These are phyloP conservation scores for Lordiphosa mommai DNA, from an alignment of 1,140 invertebrate species.

Conservation along the genomic window DNA sequence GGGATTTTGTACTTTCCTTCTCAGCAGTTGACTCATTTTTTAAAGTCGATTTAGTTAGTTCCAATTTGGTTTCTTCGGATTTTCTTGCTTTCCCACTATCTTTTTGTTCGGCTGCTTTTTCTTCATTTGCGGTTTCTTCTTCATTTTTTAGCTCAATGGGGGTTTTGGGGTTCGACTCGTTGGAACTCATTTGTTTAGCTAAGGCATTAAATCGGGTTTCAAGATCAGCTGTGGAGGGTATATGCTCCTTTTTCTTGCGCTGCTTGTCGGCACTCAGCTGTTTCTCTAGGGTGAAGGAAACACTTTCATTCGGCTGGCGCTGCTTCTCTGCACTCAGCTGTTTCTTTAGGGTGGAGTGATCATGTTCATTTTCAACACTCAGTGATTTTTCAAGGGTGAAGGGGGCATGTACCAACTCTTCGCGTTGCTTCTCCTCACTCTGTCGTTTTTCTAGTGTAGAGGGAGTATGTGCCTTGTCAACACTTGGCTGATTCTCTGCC, in stretches of 20 bases:
- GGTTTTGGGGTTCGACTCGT: conserved; percentile 32
- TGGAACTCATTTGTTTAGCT: conserved; percentile 55
- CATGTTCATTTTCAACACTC: too few species aligned
- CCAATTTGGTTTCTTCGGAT: conserved; percentile 15
- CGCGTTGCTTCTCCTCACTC: too few species aligned
- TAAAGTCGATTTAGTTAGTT: conserved; percentile 14
- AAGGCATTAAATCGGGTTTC: conserved; percentile 63
- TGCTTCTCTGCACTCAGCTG: conserved; percentile 54
- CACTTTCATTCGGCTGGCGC: conserved; percentile 10
- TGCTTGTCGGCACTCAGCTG: conserved; percentile 54
- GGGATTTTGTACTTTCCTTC: not conserved
- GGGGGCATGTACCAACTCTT: not conserved
- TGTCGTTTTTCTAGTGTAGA: too few species aligned
- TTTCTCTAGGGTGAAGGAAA: conserved; percentile 45
- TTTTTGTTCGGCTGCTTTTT: conserved; percentile 20
- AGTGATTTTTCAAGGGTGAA: too few species aligned
- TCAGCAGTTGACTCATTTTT: conserved; percentile 17
- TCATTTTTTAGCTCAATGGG: conserved; percentile 37
- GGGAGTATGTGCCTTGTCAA: too few species aligned
- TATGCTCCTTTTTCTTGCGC: conserved; percentile 26
- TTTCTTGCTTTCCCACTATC: conserved; percentile 22
- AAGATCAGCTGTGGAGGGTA: conserved; percentile 62
- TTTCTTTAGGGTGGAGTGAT: conserved; percentile 36
- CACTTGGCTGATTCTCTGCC: too few species aligned
- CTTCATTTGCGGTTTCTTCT: conserved; percentile 1